phyloP scores from a whole-genome alignment of 1,140 invertebrate genomes.

The Musca domestica region DNA sequence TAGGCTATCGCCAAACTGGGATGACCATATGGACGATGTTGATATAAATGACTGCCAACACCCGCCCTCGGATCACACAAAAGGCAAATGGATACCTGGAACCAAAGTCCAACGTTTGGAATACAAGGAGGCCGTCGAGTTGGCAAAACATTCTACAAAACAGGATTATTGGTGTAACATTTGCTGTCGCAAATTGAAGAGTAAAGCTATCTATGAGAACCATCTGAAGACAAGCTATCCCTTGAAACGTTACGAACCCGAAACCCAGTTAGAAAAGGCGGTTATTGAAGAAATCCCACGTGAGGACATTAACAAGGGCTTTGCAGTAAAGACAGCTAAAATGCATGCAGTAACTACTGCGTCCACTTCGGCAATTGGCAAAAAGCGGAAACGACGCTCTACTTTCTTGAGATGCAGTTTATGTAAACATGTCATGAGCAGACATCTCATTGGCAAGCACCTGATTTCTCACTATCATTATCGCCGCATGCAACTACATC shows the following conservation, averaged over 20 bases:
- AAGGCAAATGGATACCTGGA: slow-evolving; percentile 75
- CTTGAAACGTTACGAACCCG: slow-evolving; percentile 66
- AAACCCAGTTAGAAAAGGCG: slow-evolving; percentile 63
- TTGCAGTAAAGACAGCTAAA: neutral
- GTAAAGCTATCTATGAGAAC: slow-evolving; percentile 70
- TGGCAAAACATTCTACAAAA: slow-evolving; percentile 32
- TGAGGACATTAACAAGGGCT: slow-evolving; percentile 18
- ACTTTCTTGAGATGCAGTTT: slow-evolving; percentile 65
- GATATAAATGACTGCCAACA: slow-evolving; percentile 53
- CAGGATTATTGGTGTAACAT: slow-evolving; percentile 75
- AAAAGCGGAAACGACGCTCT: slow-evolving; percentile 59
- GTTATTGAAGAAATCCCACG: slow-evolving; percentile 27
- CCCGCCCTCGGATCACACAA: slow-evolving; percentile 68
- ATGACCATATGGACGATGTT: slow-evolving; percentile 36
- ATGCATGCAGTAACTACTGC: neutral
- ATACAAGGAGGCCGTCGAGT: slow-evolving; percentile 51
- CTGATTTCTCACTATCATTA: slow-evolving; percentile 81
- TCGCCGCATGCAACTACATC: slow-evolving; percentile 60
- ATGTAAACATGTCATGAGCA: slow-evolving; percentile 66
- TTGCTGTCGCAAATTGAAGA: slow-evolving; percentile 72
- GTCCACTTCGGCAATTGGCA: slow-evolving; percentile 3
- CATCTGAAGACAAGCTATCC: slow-evolving; percentile 73
- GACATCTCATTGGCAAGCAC: slow-evolving; percentile 75
- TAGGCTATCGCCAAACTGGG: slow-evolving; percentile 41
- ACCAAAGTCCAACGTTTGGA: slow-evolving; percentile 56